Evolutionary conservation across 1,140 invertebrate genomes (phyloP), one percentile per base, ranked within the genome.

Genomic region (Drosophila ficusphila): DNA sequence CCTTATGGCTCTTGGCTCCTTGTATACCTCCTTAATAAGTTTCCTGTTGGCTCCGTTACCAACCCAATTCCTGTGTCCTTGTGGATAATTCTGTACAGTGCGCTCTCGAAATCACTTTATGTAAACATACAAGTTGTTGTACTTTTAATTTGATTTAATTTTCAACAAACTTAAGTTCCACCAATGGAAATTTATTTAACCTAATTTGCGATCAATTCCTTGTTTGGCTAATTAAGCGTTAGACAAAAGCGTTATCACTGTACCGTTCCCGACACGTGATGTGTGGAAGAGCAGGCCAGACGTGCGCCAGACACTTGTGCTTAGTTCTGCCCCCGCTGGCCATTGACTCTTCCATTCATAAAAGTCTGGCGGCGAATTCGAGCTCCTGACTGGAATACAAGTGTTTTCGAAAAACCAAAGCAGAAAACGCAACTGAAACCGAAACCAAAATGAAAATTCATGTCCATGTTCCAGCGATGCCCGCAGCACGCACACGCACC

Each of bases 311-410:
- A 46, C 60, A 64, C 60, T 64, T 62, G 60, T 47, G 58, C 57
- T 46, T 47, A 36, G 60, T 62, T 62, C 60, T 60, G 21, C 36
- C 56, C 42, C 51, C 52, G 33, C 68, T 42, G 41, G 19, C 41
- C 41, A 23, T 25, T n/a, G 41, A 39, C 51, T 46, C 46, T 58
- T 38, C 68, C 79, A 83, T 83, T 83, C 79, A 83, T 85, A 79
- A 71, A 83, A 79, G 49, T 67, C 78, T 76, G 70, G 76, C 76
- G 71, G 76, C 78, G 49, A 69, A 74, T 82, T 77, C 46, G 36
- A 53, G 58, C 81, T 85, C 81, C 81, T 85, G 81, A 85, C 81
- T 85, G 81, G 81, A 79, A 85, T 85, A 85, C 60, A 72, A 47
- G 51, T 67, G 57, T 72, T 82, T 85, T 82, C 60, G 64, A 79